Evolutionary conservation across 2,113 vertebrate genomes (phyloP).

Genomic region (Malurus alboscapulatus): DNA sequence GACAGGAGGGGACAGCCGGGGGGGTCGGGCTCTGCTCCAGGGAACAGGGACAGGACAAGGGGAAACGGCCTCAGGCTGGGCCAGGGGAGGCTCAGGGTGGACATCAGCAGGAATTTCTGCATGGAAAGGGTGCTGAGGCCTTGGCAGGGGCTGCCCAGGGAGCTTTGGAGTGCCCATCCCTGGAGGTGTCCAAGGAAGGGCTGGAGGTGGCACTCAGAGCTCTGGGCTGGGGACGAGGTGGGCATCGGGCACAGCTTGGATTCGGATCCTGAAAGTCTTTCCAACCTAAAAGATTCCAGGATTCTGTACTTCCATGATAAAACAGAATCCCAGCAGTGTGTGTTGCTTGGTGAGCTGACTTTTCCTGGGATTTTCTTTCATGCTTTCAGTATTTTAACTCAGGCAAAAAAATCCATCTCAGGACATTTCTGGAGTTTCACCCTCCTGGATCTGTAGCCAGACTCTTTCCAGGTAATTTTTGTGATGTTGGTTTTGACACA

Average conservation of each 20-base stretch:
- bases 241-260: neutral
- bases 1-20: too few species aligned
- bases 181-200: neutral
- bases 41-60: too few species aligned
- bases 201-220: neutral
- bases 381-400: neutral
- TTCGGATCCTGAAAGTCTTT: neutral
- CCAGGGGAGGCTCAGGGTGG: too few species aligned
- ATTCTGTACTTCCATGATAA: neutral
- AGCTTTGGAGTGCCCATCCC: neutral
- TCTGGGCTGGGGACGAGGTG: neutral
- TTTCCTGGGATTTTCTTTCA: neutral
- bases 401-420: neutral
- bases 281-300: neutral
- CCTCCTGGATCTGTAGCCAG: neutral
- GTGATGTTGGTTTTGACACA: neutral
- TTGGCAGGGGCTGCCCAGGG: neutral
- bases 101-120: too few species aligned
- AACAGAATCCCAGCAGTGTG: fast-evolving
- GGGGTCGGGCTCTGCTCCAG: too few species aligned
- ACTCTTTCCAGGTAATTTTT: neutral
- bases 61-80: too few species aligned
- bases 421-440: neutral
- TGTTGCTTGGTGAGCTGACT: neutral
- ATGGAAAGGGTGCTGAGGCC: neutral